phyloP scores from a whole-genome alignment of 2,797 vertebrate genomes.

The Lepus townsendii region DNA sequence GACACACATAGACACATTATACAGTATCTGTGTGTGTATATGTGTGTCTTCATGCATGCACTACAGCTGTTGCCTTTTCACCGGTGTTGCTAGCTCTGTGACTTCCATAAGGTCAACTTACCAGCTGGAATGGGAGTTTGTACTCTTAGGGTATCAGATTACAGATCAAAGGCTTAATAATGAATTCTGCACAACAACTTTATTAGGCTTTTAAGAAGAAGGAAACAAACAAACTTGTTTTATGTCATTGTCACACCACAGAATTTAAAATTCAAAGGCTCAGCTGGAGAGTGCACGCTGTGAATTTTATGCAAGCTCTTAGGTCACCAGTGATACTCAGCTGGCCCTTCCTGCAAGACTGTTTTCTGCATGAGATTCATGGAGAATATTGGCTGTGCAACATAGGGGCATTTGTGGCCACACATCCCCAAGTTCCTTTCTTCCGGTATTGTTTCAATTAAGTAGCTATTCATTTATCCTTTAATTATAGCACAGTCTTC shows the following conservation, averaged over 20 bases:
- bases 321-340: constrained; percentile 30
- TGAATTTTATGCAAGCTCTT: constrained; percentile 48
- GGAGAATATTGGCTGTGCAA: neutral
- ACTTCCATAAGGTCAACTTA: neutral
- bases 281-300: constrained; percentile 50
- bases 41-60: neutral
- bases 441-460: constrained; percentile 17
- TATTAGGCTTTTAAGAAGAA: constrained; percentile 67
- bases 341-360: neutral
- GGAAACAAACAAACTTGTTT: constrained; percentile 65
- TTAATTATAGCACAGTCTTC: neutral
- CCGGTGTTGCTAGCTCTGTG: neutral
- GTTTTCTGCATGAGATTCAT: constrained; percentile 21
- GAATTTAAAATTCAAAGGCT: constrained; percentile 63
- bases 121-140: constrained; percentile 7
- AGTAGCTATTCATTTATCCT: neutral
- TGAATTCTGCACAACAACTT: constrained; percentile 61
- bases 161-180: constrained; percentile 67
- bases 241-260: constrained; percentile 57
- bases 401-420: neutral
- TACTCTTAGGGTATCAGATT: neutral
- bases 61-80: neutral
- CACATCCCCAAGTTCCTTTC: constrained; percentile 26
- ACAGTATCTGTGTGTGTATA: neutral
- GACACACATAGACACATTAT: neutral